Evolutionary conservation across 2,113 vertebrate genomes (phyloP), one percentile per base, ranked within the genome.

Genomic region (Furnarius figulus): DNA sequence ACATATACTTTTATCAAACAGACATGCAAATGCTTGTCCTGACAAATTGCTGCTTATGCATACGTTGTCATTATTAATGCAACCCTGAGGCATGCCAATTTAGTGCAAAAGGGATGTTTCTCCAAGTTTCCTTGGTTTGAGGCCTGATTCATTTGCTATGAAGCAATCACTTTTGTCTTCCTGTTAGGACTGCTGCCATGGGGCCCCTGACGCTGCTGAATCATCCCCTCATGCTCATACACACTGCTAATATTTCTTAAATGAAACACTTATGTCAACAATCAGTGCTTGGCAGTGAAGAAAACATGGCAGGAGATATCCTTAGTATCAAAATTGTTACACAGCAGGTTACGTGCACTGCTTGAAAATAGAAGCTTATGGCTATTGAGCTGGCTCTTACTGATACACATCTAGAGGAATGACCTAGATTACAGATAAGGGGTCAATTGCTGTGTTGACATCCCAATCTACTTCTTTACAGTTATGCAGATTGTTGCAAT

Each of bases 191-290:
- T 61, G 72, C 78, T 92, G 90, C 94, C 81, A 90, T 2, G 12
- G 80, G 77, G 72, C 62, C 87, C 62, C 91, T 92, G 56, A 88
- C 11, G 31, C 62, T 94, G 93, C 81, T 92, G 89, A 95, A 89
- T 96, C 95, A 94, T 50, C 77, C 63, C 63, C 47, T 92, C 53
- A 28, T 1, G 1, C 73, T 90, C 79, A 37, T 39, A 78, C 16
- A 35, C 65, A 61, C 39, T 76, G 87, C 44, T 84, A 85, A 82
- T 84, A 87, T 91, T 93, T 97, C 91, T 68, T 90, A 93, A 84
- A 95, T 90, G 50, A 74, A 95, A 91, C 68, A 62, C 71, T 87
- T 93, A 74, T 75, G 71, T 95, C 94, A 95, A 95, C 91, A 88
- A 35, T 68, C 85, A 74, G 14, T 87, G 87, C 85, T 95, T 90